Evolutionary conservation across 2,888 invertebrate species (phyloP).

Genomic region (Salticus scenicus): DNA sequence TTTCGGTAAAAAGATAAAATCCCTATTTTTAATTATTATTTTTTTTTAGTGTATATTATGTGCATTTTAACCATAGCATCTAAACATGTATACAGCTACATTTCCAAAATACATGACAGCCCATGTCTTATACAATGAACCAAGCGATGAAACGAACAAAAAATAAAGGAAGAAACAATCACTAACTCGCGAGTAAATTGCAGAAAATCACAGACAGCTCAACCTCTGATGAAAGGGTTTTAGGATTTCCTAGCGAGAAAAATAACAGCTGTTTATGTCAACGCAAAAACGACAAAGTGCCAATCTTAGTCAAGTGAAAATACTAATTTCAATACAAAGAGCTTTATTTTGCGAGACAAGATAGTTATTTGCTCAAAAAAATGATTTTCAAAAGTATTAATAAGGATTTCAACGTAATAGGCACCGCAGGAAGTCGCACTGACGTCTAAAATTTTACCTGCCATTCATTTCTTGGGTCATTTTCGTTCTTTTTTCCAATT

Average conservation of each 20-base stretch:
- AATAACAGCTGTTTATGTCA: slow-evolving; percentile 17
- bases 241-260: slow-evolving; percentile 6
- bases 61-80: no score
- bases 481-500: background rate
- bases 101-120: background rate
- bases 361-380: slow-evolving; percentile 6
- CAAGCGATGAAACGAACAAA: no score
- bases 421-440: slow-evolving; percentile 3
- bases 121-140: no score
- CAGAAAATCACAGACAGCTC: slow-evolving; percentile 7
- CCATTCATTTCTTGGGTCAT: background rate
- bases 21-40: no score
- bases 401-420: background rate
- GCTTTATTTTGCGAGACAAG: slow-evolving; percentile 14
- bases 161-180: background rate
- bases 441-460: slow-evolving; percentile 1
- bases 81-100: background rate
- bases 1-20: no score
- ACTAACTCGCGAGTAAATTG: background rate
- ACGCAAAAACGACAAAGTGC: slow-evolving; percentile 16
- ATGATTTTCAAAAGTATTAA: background rate
- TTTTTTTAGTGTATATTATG: no score
- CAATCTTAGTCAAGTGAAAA: slow-evolving; percentile 4
- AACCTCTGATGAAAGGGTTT: background rate
- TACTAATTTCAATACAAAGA: slow-evolving; percentile 3